Base-by-base conservation (phyloP, 30 jellyfish, hydroid and myxozoan genomes). In the Aurelia aurita complex sp. Pacific region DNA sequence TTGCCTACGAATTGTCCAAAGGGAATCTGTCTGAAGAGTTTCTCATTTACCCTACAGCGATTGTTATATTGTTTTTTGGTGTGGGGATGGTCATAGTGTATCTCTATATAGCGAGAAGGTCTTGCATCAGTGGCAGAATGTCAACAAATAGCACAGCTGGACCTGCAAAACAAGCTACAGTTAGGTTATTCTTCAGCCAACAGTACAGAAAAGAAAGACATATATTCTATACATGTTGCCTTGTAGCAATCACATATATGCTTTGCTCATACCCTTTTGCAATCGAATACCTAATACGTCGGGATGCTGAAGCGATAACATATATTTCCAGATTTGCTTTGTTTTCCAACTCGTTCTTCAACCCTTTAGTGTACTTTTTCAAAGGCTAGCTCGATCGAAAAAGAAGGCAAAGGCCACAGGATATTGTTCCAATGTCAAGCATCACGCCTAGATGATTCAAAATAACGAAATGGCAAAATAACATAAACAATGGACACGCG, bases 361-460 rank as follows among this genome's bases (percentile, higher is more conserved):
- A 82, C 64, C 91, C 91, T 13, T n/a, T 82, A 2, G 34, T 82
- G 17, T 82, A 82, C 91, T 82, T 82, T 67, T 82, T 82, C 80
- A 82, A 70, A 68, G 74, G 85, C 17, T 82, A 81, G 32, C 54
- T 15, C 10, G 63, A 13, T n/a, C 6, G 50, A 46, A 74, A 29
- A 32, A 59, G n/a, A 57, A n/a, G 57, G n/a, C 61, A 18, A 54
- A 34, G 46, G 6, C 76, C 76, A 17, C 16, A 55, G 4, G 15
- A 60, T 2, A 29, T 50, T 33, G 76, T 38, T n/a, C 62, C 50
- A 23, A 33, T 50, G 43, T 46, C 72, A 13, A 51, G 43, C 2
- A 51, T 17, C 35, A 18, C 9, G 18, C 35, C 19, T 0, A 63
- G 11, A 63, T 63, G 33, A 63, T n/a, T 4, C 32, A 0, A 63